Base-by-base conservation (phyloP, 1,140 invertebrate species). In the Chymomyza costata region DNA sequence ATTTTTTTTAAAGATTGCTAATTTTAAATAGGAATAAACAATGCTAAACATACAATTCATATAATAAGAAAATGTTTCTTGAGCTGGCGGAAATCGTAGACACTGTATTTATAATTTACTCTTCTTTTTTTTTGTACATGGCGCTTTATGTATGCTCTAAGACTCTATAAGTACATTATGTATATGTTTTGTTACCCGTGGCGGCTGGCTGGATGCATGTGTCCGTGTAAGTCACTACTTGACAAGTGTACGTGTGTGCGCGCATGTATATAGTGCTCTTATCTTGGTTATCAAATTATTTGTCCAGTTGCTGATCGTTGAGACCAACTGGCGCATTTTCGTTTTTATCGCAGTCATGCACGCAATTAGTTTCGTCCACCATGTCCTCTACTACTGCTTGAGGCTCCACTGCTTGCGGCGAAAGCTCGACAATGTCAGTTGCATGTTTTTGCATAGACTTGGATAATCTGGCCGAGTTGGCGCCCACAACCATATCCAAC, bases 401-500 rank as follows among this genome's bases (percentile, higher is more conserved):
- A 13, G 8, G 0, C 0, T 62, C 35, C 6, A 40, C 53, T n/a
- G n/a, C n/a, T n/a, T n/a, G n/a, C 6, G 16, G 5, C 3, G 21
- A 15, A 1, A 32, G 45, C 15, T 64, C 64, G 3, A 1, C 14
- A 6, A 44, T 50, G 30, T n/a, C 2, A 17, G 34, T 47, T 1
- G 69, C 58, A 52, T 67, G 63, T 3, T 91, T 90, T 32, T 88
- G 66, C 65, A 94, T 88, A 6, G 87, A 86, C 66, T 90, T 88
- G 70, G 88, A 89, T 10, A 97, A 86, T 84, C 93, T 95, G 0
- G 92, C 91, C 13, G 89, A 87, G 80, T 93, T 95, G 17, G 93
- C 93, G 10, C 95, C 95, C 43, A 92, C 90, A 81, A 96, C 92
- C 14, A 89, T 88, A 6, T 92, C 90, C n/a, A 95, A 89, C 67